Evolutionary conservation across 2,797 vertebrate genomes (phyloP).

Genomic region (Epinephelus malabaricus): DNA sequence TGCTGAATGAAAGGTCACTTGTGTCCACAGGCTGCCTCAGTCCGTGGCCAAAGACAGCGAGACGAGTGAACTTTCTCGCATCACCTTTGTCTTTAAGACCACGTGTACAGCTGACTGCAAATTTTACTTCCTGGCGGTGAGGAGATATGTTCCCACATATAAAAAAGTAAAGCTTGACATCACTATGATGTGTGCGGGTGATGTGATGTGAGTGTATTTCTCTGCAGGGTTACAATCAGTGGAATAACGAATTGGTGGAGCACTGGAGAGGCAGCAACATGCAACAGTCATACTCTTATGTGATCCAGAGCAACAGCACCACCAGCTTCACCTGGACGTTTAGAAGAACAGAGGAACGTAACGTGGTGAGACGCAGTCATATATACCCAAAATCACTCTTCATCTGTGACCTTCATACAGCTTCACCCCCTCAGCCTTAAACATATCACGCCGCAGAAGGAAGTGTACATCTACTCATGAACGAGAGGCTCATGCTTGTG

Average conservation of each 20-base stretch:
- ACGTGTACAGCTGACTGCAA: constrained; percentile 90
- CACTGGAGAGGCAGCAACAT: constrained; percentile 89
- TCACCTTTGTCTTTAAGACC: constrained; percentile 96
- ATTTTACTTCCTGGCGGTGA: constrained; percentile 93
- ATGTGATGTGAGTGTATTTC: constrained; percentile 14
- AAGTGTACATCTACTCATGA: no score
- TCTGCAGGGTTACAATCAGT: constrained; percentile 88
- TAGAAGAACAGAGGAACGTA: constrained; percentile 85
- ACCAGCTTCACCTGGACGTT: constrained; percentile 96
- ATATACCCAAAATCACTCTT: neutral
- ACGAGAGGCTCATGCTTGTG: no score
- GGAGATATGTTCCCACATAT: constrained; percentile 38
- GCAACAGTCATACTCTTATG: constrained; percentile 94
- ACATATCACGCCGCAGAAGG: no score
- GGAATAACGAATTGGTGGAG: constrained; percentile 89
- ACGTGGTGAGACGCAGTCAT: constrained; percentile 62
- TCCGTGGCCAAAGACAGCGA: constrained; percentile 82
- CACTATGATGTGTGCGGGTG: neutral
- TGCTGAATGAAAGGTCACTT: neutral
- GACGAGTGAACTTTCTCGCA: constrained; percentile 88
- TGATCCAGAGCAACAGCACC: constrained; percentile 90
- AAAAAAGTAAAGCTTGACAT: neutral
- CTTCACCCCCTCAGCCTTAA: neutral
- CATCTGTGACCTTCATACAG: neutral
- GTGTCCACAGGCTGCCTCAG: constrained; percentile 85